These are phyloP conservation scores for Nineta flava DNA, from an alignment of 2,888 invertebrate species.

Conservation along the genomic window DNA sequence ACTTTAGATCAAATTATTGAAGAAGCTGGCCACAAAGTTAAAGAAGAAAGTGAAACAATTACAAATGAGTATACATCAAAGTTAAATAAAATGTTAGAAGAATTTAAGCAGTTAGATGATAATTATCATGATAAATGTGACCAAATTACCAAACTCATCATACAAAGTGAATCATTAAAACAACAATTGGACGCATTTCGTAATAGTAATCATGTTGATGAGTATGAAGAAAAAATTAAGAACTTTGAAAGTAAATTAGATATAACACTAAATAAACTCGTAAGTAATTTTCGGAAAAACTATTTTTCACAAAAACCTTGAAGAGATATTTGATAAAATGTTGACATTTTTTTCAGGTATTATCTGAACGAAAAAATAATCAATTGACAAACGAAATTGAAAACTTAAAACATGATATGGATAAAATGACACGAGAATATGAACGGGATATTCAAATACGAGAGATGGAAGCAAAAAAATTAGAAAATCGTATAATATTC, in stretches of 20 bases:
- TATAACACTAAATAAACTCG: constrained; percentile 41
- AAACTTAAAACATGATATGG: constrained; percentile 37
- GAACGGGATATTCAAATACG: constrained; percentile 37
- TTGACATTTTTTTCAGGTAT: constrained; percentile 23
- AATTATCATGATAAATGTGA: constrained; percentile 39
- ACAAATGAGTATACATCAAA: constrained; percentile 42
- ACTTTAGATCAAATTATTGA: constrained; percentile 34
- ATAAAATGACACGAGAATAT: constrained; percentile 35
- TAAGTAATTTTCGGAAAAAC: constrained; percentile 17
- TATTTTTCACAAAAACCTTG: not conserved
- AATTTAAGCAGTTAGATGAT: constrained; percentile 37
- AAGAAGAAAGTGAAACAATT: constrained; percentile 38
- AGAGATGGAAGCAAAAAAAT: constrained; percentile 37
- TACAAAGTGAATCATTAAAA: constrained; percentile 37
- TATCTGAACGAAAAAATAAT: constrained; percentile 39
- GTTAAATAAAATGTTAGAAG: constrained; percentile 35
- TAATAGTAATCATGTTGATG: constrained; percentile 26
- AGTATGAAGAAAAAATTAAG: constrained; percentile 24
- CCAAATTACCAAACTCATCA: constrained; percentile 34
- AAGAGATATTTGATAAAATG: constrained; percentile 4
- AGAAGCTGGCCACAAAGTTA: constrained; percentile 36
- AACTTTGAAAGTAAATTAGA: constrained; percentile 38
- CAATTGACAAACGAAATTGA: constrained; percentile 41
- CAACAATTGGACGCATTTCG: constrained; percentile 30
- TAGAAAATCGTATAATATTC: constrained; percentile 26